Conservation (phyloP, 2,113 vertebrate genomes). For the Dasypus novemcinctus region DNA sequence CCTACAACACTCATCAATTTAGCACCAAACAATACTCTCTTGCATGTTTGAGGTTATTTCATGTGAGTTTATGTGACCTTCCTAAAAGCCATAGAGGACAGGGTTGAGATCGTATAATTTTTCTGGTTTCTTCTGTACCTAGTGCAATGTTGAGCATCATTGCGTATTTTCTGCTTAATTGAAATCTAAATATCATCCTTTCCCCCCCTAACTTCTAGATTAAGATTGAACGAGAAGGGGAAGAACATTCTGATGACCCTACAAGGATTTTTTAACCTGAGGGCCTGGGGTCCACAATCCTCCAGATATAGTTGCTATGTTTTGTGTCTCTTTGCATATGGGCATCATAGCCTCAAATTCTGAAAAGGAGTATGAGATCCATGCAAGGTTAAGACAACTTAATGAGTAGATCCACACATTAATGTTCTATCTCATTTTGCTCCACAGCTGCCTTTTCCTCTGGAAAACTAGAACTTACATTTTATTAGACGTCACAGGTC, state of each 20-base stretch:
- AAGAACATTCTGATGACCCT: not conserved
- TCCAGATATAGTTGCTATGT: not conserved
- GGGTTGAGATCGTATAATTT: not conserved
- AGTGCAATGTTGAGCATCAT: not conserved
- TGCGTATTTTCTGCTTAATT: not conserved
- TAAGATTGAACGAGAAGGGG: not conserved
- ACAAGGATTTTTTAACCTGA: not conserved
- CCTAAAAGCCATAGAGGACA: not conserved
- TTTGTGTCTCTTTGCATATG: not conserved
- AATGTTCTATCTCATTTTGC: not conserved
- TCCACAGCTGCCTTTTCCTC: not conserved
- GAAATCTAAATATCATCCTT: not conserved
- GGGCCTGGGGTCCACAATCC: not conserved
- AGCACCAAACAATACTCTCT: not conserved
- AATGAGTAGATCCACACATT: fast-evolving
- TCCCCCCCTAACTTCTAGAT: not conserved
- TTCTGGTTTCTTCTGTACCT: not conserved
- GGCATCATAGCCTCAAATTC: not conserved
- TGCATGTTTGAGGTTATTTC: not conserved
- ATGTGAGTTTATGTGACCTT: not conserved
- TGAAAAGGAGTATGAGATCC: not conserved
- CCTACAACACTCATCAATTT: not conserved
- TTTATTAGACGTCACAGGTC: not conserved
- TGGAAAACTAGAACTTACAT: not conserved
- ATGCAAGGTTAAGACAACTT: not conserved